Percentiles rank a stretch among this genome's conserved stretches.
These are phyloP conservation scores for Emmelina monodactyla DNA, from an alignment of 2,888 invertebrate genomes.

Conservation along the genomic window DNA sequence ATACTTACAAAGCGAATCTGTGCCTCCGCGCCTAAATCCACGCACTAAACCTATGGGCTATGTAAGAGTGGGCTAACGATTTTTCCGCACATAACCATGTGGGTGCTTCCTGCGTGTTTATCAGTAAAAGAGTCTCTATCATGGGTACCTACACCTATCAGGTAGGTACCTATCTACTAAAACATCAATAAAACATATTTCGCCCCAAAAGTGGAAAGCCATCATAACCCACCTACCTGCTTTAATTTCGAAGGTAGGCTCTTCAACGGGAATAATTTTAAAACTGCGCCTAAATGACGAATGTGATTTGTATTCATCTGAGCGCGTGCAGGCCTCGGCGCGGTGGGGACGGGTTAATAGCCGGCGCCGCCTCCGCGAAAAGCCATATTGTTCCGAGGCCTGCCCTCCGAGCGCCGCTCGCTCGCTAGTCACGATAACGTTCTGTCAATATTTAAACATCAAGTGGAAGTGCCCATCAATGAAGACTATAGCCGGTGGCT, in stretches of 20 bases:
- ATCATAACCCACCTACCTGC: neutral
- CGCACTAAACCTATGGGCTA: too few relatives aligned
- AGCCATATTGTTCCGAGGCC: constrained; percentile 62
- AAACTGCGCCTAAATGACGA: constrained; percentile 19
- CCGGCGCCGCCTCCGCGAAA: constrained; percentile 63
- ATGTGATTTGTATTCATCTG: constrained; percentile 64
- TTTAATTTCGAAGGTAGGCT: neutral
- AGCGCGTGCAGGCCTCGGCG: constrained; percentile 59
- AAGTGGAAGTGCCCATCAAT: constrained; percentile 23
- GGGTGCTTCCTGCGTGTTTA: too few relatives aligned
- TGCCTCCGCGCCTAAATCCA: too few relatives aligned
- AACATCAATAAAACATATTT: too few relatives aligned
- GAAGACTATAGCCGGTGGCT: constrained; percentile 56
- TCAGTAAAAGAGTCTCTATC: too few relatives aligned
- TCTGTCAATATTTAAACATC: constrained; percentile 53
- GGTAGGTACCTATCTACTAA: too few relatives aligned
- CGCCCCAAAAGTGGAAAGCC: too few relatives aligned
- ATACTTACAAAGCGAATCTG: too few relatives aligned
- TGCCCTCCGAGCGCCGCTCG: constrained; percentile 55
- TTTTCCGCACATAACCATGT: too few relatives aligned
- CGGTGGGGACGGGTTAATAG: constrained; percentile 67
- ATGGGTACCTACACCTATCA: too few relatives aligned
- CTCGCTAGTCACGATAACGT: constrained; percentile 42
- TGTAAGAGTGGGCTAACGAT: too few relatives aligned
- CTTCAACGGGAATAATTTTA: neutral